A percentile compares a stretch with the other conserved stretches of the same genome.
These are phyloP conservation scores for Acyrthosiphon pisum DNA, from an alignment of 1,140 invertebrate genomes.

Conservation along the genomic window DNA sequence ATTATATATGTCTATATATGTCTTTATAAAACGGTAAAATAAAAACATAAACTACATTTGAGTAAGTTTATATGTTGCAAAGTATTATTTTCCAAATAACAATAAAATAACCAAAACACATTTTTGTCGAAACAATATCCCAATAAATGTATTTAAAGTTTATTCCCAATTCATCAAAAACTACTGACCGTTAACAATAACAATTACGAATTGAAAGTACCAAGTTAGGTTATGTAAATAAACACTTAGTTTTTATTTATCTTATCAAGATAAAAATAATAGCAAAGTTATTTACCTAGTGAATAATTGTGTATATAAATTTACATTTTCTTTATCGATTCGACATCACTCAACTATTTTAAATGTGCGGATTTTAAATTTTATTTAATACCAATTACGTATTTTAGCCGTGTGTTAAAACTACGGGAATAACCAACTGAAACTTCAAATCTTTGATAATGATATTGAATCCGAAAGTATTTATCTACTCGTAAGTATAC, in stretches of 20 bases:
- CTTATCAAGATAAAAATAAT: conserved; percentile 12
- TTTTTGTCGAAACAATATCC: not conserved
- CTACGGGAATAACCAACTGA: not conserved
- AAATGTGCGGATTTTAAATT: not conserved
- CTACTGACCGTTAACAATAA: not conserved
- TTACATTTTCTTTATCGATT: not conserved
- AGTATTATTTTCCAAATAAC: not conserved
- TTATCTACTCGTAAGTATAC: not conserved
- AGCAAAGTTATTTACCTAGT: not conserved
- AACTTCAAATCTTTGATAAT: not conserved
- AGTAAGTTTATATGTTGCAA: not conserved
- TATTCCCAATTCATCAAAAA: conserved; percentile 1
- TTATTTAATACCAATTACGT: not conserved
- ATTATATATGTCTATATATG: too few species aligned
- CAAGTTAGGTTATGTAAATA: not conserved
- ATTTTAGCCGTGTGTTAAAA: not conserved
- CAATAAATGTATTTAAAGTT: not conserved
- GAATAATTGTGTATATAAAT: not conserved
- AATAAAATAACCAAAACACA: not conserved
- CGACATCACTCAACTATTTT: not conserved
- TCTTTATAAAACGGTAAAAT: not conserved
- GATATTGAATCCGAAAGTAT: not conserved
- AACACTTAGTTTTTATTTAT: not conserved
- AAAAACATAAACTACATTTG: not conserved
- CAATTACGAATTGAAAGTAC: not conserved